Evolutionary conservation across 64 coral and sea anemone species (phyloP), one percentile per base, ranked within the genome.

Genomic region (Stichodactyla helianthus): DNA sequence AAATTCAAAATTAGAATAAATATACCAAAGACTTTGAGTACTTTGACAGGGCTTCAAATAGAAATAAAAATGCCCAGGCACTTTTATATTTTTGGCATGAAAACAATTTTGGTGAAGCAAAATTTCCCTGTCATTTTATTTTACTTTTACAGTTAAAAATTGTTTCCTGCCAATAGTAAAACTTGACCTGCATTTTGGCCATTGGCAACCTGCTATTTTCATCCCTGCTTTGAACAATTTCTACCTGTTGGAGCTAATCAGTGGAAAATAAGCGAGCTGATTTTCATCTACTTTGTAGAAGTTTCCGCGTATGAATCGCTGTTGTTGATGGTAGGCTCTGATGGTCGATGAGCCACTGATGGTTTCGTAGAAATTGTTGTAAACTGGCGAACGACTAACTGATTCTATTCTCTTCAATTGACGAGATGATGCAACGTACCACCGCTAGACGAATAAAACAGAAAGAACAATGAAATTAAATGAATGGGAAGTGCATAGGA

Each of bases 311-410:
- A 87, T 87, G 80, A 95, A 95, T 52, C 84, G 87, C 77, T 89
- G 85, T 62, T 95, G 94, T 85, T 95, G 94, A 53, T 89, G 87
- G 59, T 92, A 95, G 15, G 94, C 94, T 25, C 90, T 91, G 57
- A 95, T 83, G 11, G 90, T 95, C 16, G 67, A 89, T 23, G 55
- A 82, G 7, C 94, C 94, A 19, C 64, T 92, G 79, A 95, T 92
- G 2, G 94, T 92, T 65, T 95, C 94, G 50, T 92, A 25, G 64
- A 95, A 95, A 79, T 95, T 85, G 85, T 86, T 95, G 84, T 95
- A 92, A 52, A 95, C 88, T n/a, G 94, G 94, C 55, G 94, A 95
- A 19, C 91, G 83, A 54, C 90, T 95, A 0, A 92, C 94, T 53
- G 94, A 92, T 82, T 95, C 87, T 44, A 95, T 95, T 67, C 94